Evolutionary conservation across 2,888 invertebrate genomes (phyloP).

Genomic region (Elaeidobius kamerunicus): DNA sequence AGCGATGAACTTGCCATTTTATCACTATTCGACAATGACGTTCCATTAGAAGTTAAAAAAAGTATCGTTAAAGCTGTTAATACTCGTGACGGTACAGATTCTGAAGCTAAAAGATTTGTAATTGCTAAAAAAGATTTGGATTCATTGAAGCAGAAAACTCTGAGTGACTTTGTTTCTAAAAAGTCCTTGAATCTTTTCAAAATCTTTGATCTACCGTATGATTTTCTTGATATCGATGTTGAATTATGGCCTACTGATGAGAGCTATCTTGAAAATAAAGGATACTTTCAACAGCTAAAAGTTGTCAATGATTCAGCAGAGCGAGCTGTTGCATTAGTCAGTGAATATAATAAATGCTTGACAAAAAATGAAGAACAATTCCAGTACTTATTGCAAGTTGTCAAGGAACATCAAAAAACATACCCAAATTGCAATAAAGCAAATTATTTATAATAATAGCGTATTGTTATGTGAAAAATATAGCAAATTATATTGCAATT

Average conservation of each 20-base stretch:
- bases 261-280: neutral
- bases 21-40: neutral
- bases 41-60: neutral
- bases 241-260: neutral
- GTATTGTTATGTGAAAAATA: too few species aligned
- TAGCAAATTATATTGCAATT: too few species aligned
- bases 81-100: neutral
- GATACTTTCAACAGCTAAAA: neutral
- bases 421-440: neutral
- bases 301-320: neutral
- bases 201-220: neutral
- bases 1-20: neutral
- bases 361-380: slow-evolving; percentile 1
- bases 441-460: neutral
- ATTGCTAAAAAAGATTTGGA: neutral
- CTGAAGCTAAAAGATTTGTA: neutral
- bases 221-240: neutral
- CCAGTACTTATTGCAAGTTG: slow-evolving; percentile 3
- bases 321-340: neutral
- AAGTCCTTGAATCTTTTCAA: neutral
- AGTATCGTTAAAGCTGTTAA: neutral
- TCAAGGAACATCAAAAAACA: neutral
- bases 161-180: neutral
- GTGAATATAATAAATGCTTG: neutral
- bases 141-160: neutral